Base-by-base conservation (phyloP, 2,113 vertebrate species). In the Gallinago media region DNA sequence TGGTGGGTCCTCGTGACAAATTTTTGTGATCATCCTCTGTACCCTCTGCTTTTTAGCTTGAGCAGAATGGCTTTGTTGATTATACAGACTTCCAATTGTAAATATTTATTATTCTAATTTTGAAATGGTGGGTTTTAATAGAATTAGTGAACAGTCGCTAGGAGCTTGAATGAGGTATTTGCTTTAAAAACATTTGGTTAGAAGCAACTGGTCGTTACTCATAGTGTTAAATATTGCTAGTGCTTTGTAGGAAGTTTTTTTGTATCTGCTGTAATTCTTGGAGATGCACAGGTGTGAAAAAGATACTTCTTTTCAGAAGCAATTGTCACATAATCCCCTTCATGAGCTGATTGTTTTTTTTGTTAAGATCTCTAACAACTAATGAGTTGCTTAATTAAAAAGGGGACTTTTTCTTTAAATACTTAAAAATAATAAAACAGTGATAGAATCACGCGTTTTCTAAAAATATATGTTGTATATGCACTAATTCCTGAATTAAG, bases 1-100 rank as follows among this genome's bases (percentile, higher is more conserved):
- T 71, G 73, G 17, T 4, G 8, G 11, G 8, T 40, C 8, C 16
- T 67, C 2, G 0, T 6, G 4, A 21, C 18, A 26, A 6, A 1
- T 7, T 74, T 61, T 54, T 76, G 12, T 16, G 3, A 6, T 50
- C 19, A 29, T 0, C 14, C 13, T 61, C 32, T 1, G 0, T 70
- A 18, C 6, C 12, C 3, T n/a, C 14, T 74, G 20, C n/a, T 88
- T 79, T 55, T 54, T 63, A 79, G 29, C 17, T 49, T 1, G 2
- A 63, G 12, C 5, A n/a, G 3, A 88, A 55, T 12, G 8, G 5
- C 52, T 54, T 85, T 78, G 29, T 76, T 58, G 34, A 81, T 15
- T 55, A 32, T 12, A 14, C 0, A 2, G 25, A n/a, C 27, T 18
- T 5, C 4, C 25, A 40, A 0, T 6, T 67, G 7, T 71, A 74